Percentiles rank a stretch among this genome's conserved stretches.
phyloP scores from a whole-genome alignment of 2,113 vertebrate species.

The Cottus gobio region DNA sequence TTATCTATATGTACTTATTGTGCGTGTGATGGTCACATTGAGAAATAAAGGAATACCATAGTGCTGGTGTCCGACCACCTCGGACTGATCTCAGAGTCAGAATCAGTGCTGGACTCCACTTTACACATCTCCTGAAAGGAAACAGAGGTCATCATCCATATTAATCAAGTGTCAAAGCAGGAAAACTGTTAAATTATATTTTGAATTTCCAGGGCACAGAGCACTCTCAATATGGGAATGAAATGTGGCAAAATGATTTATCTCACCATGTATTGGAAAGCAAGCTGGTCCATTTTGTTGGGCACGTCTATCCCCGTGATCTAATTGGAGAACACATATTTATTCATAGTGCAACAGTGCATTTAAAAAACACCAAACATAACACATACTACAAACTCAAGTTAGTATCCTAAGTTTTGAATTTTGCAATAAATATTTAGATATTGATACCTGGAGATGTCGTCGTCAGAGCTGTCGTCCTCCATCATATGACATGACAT shows the following conservation, averaged over 20 bases:
- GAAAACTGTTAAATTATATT: background rate
- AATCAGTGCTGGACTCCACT: constrained; percentile 87
- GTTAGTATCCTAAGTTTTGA: background rate
- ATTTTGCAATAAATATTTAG: background rate
- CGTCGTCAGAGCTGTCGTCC: constrained; percentile 28
- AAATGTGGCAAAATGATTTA: background rate
- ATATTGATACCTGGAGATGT: constrained; percentile 42
- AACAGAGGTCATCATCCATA: constrained; percentile 35
- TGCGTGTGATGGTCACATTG: background rate
- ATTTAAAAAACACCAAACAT: background rate
- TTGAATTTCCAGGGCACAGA: background rate
- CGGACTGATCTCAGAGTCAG: constrained; percentile 81
- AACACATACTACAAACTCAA: background rate
- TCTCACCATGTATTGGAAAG: constrained; percentile 85
- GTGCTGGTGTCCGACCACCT: constrained; percentile 81
- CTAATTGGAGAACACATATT: constrained; percentile 26
- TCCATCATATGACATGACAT: constrained; percentile 58
- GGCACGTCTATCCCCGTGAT: constrained; percentile 31
- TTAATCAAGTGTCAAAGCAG: background rate
- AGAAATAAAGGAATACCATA: constrained; percentile 75
- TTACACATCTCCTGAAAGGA: constrained; percentile 82
- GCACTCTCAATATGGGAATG: background rate
- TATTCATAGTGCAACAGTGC: background rate
- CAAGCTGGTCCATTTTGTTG: constrained; percentile 76
- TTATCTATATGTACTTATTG: background rate